These are phyloP conservation scores for Dolichomitus sp. DNA, from an alignment of 2,888 invertebrate species.

Conservation along the genomic window DNA sequence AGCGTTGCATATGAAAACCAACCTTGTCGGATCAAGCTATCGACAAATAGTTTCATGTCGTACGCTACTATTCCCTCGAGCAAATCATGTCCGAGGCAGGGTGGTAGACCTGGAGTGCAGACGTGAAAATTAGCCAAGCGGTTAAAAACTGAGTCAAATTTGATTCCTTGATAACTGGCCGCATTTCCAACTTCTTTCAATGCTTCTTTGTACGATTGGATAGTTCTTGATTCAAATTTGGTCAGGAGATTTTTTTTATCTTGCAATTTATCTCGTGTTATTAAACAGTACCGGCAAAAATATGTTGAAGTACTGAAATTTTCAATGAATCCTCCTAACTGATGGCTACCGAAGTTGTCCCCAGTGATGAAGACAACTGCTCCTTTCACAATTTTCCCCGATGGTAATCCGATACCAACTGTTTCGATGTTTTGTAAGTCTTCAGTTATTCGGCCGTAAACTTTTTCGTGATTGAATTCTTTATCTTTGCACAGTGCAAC, in stretches of 20 bases:
- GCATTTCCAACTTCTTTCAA: slow-evolving; percentile 27
- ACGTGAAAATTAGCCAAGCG: slow-evolving; percentile 48
- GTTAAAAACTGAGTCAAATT: slow-evolving; percentile 60
- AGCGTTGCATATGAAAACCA: slow-evolving; percentile 33
- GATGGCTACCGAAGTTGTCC: slow-evolving; percentile 72
- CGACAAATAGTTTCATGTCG: slow-evolving; percentile 52
- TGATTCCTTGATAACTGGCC: slow-evolving; percentile 31
- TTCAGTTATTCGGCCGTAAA: slow-evolving; percentile 65
- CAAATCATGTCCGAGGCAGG: slow-evolving; percentile 57
- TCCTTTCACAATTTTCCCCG: slow-evolving; percentile 60
- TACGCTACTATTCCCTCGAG: too few species aligned
- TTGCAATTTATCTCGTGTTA: slow-evolving; percentile 42
- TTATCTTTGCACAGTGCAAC: slow-evolving; percentile 54
- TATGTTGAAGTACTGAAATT: slow-evolving; percentile 70
- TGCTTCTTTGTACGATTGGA: slow-evolving; percentile 40
- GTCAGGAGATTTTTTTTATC: slow-evolving; percentile 14
- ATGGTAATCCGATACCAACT: slow-evolving; percentile 51
- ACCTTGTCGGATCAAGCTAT: slow-evolving; percentile 4
- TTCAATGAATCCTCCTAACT: slow-evolving; percentile 69
- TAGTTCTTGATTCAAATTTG: slow-evolving; percentile 44
- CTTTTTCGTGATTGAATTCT: slow-evolving; percentile 64
- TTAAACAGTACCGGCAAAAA: slow-evolving; percentile 71
- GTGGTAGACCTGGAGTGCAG: slow-evolving; percentile 54
- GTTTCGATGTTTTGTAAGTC: slow-evolving; percentile 68
- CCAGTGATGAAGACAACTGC: slow-evolving; percentile 68